These are phyloP conservation scores for Perdita meconis DNA, from an alignment of 2,888 invertebrate species.

Conservation along the genomic window DNA sequence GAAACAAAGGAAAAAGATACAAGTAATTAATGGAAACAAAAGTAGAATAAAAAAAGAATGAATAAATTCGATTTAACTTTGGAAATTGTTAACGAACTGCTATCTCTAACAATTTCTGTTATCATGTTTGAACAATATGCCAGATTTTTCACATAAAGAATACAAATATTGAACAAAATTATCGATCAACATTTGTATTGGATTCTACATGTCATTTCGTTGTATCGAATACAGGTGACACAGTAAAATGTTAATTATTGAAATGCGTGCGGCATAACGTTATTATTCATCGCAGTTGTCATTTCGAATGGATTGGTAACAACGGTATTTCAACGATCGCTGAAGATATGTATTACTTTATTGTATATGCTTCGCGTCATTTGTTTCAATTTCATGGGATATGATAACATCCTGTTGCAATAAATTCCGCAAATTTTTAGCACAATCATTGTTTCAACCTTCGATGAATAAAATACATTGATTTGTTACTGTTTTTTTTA, in stretches of 20 bases:
- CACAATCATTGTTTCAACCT: too few relatives aligned
- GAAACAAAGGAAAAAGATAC: too few relatives aligned
- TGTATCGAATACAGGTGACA: constrained; percentile 20
- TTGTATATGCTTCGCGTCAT: background rate
- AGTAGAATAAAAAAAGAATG: too few relatives aligned
- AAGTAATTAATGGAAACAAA: too few relatives aligned
- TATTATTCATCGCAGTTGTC: constrained; percentile 25
- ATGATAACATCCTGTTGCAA: too few relatives aligned
- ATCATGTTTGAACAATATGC: background rate
- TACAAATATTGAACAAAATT: background rate
- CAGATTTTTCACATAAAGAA: background rate
- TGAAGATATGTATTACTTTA: background rate
- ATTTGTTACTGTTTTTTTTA: background rate
- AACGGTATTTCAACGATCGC: constrained; percentile 16
- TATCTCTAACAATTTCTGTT: background rate
- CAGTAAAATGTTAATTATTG: constrained; percentile 45
- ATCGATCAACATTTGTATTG: background rate
- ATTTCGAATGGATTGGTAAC: constrained; percentile 31
- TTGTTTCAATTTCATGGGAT: background rate
- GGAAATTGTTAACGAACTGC: too few relatives aligned
- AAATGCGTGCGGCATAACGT: constrained; percentile 20
- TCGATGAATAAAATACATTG: background rate
- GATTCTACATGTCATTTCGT: constrained; percentile 11
- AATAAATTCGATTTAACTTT: too few relatives aligned
- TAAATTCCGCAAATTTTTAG: background rate